Evolutionary conservation across 2,888 invertebrate species (phyloP), one percentile per base, ranked within the genome.

Genomic region (Electrophaes corylata): DNA sequence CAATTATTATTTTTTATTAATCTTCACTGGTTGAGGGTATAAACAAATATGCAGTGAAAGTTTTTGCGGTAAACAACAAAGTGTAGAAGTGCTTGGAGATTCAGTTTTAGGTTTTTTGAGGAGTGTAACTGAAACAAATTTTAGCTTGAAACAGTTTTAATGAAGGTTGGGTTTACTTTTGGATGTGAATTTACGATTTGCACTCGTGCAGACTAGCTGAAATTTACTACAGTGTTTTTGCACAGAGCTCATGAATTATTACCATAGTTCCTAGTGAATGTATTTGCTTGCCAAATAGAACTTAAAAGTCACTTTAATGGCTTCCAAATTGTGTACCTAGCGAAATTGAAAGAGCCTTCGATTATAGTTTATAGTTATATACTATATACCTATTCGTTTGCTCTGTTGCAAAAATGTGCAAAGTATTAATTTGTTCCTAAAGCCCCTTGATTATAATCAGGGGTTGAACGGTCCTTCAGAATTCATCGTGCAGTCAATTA

Each of bases 1-100:
- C n/a, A n/a, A n/a, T n/a, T n/a, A n/a, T n/a, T n/a, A n/a, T n/a
- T n/a, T n/a, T n/a, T n/a, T n/a, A n/a, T n/a, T n/a, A n/a, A n/a
- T n/a, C n/a, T n/a, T n/a, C n/a, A n/a, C n/a, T n/a, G n/a, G n/a
- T n/a, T n/a, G n/a, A n/a, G n/a, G n/a, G n/a, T n/a, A n/a, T n/a
- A n/a, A n/a, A n/a, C n/a, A n/a, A 29, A 4, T 37, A 16, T 40
- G 41, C 45, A 35, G 19, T 54, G 40, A 33, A 49, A 59, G 46
- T 47, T 39, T 49, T 44, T 19, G 45, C 40, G 3, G 20, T n/a
- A 19, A 45, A 31, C 26, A 40, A 49, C 40, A 18, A 18, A 41
- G 23, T 44, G 39, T 12, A 11, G 33, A 39, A 29, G 37, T 39
- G 8, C 44, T 50, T 6, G 10, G 8, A 23, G 43, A 53, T 35